Base-by-base conservation (phyloP, 2,113 vertebrate species). In the Euleptes europaea region DNA sequence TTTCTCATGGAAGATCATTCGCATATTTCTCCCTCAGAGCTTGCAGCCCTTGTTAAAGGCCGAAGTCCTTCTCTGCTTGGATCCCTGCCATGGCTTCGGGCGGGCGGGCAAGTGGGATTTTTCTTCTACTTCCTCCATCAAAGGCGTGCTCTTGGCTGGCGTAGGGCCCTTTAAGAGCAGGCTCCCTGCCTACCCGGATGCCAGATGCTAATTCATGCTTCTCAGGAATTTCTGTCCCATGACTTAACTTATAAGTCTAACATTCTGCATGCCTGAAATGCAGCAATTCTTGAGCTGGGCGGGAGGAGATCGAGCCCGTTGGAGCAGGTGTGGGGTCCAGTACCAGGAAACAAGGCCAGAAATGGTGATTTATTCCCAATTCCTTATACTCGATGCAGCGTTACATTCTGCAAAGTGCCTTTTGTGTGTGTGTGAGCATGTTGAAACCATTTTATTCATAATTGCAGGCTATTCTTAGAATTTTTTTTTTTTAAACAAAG, bases 31-130 rank as follows among this genome's bases (percentile, higher is more conserved):
- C 51, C 67, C 42, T 26, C 76, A 67, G 78, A 79, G 49, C 51
- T 44, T 71, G 49, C 21, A 17, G 74, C 12, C 67, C 12, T 63
- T 44, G 49, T 60, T 85, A 79, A 85, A 85, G n/a, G n/a, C 70
- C 78, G 78, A 84, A 85, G 66, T 71, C 57, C 38, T 79, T 79
- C 69, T 79, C 38, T 79, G n/a, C 67, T 72, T 85, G 84, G 84
- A 72, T 72, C 42, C n/a, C 67, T 65, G 84, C 84, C 84, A 79
- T 65, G 67, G 10, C 51, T 79, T 85, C 79, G 28, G 35, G 49
- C 13, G 17, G 33, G 69, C 3, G 4, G 19, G 31, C 42, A 3
- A 12, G 47, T 5, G 57, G 13, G 54, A 26, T 71, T 72, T 85
- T 47, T 26, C 23, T 47, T 60, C 42, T 28, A 38, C 23, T 70